Base-by-base conservation (phyloP, 2,888 invertebrate species). In the Tethea ocularis region DNA sequence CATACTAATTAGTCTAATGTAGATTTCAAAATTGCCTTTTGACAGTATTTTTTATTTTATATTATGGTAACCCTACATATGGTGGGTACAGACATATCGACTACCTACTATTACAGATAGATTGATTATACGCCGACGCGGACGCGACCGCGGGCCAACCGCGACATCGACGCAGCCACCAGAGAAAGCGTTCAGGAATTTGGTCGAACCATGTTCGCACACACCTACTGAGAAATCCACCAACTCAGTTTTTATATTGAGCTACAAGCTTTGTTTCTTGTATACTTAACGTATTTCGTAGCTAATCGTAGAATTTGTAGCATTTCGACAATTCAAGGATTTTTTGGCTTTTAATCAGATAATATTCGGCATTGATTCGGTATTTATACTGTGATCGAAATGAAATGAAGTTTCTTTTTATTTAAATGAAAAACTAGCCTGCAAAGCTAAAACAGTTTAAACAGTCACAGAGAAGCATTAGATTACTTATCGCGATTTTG, bases 181-280 rank as follows among this genome's bases (percentile, higher is more conserved):
- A 86, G 92, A 90, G 92, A 93, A 92, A 92, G 92, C 91, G 91
- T 81, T 86, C 79, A 91, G 91, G 92, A 91, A 92, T 92, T 91
- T 86, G 88, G 86, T 81, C 87, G 79, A 74, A 80, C 80, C 82
- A 79, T 78, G 77, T 74, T 75, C 81, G 72, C n/a, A 74, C 63
- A 67, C 69, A 67, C 76, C 69, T 68, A 70, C 68, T 71, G 72
- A 69, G 72, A 67, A 75, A 75, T 73, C 69, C 68, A 71, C 67
- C 20, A 67, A 64, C 67, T 70, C 64, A 64, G 66, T 67, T 69
- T 60, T 64, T 71, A 13, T 22, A 23, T 23, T 2, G 24, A n/a
- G 15, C 36, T 36, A n/a, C n/a, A 38, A n/a, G 29, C 26, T 7
- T 17, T 33, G 8, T 33, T n/a, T 17, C 8, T 17, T 7, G 20